phyloP scores from a whole-genome alignment of 2,888 invertebrate species.

The Pantelozetes paolii region DNA sequence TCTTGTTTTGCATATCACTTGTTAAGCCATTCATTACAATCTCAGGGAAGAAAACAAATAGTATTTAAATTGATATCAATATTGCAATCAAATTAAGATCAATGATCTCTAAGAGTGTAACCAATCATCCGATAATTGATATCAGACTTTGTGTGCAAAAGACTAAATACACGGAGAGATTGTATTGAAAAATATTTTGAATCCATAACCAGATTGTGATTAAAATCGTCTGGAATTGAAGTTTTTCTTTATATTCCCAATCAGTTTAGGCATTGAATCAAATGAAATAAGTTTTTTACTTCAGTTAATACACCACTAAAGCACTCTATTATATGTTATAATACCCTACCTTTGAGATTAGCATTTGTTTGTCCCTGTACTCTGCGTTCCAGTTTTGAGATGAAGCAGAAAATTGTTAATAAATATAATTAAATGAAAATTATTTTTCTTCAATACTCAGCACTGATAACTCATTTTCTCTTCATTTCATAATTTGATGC shows the following conservation, averaged over 20 bases:
- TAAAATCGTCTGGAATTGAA: neutral
- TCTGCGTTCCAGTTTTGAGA: neutral
- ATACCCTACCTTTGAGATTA: neutral
- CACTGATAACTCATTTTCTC: no score
- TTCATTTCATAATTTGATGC: neutral
- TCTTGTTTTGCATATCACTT: no score
- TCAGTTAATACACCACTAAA: neutral
- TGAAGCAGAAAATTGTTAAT: no score
- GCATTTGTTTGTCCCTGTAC: neutral
- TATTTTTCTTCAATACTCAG: neutral
- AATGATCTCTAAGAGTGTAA: constrained; percentile 20
- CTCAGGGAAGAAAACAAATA: no score
- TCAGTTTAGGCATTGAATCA: neutral
- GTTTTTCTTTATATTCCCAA: neutral
- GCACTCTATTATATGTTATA: neutral
- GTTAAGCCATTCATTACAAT: no score
- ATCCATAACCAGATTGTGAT: neutral
- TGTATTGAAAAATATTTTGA: neutral
- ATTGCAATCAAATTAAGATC: constrained; percentile 20
- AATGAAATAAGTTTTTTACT: neutral
- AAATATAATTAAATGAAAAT: neutral
- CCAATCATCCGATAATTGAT: neutral
- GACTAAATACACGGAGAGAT: no score
- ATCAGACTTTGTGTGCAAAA: neutral
- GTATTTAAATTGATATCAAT: no score